These are phyloP conservation scores for Rhipidura dahli DNA, from an alignment of 2,113 vertebrate species.

Conservation along the genomic window DNA sequence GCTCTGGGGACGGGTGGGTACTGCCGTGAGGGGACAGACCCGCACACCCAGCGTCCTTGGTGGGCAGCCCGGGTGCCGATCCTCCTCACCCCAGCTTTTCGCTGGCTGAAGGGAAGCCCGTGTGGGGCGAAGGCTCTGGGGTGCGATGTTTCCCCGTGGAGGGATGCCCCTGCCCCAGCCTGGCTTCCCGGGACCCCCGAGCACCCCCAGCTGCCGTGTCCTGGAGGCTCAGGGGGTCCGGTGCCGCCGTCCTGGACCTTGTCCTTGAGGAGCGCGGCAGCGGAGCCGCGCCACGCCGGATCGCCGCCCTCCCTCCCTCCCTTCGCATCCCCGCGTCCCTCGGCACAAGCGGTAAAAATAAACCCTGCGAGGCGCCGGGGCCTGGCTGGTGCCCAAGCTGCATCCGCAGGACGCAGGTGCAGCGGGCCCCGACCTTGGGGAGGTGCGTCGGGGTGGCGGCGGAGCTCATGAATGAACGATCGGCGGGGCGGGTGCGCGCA, in stretches of 20 bases:
- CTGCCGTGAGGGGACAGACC: not conserved
- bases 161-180: not conserved
- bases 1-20: not conserved
- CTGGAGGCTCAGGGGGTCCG: not conserved
- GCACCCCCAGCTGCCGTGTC: fast-evolving
- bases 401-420: not conserved
- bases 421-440: conserved; percentile 32
- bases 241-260: not conserved
- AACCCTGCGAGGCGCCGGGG: not conserved
- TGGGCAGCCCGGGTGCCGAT: not conserved
- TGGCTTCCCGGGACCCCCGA: fast-evolving
- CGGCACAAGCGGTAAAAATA: not conserved
- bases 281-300: not conserved
- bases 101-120: not conserved
- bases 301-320: not conserved
- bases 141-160: fast-evolving
- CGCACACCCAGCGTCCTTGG: fast-evolving
- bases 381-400: not conserved
- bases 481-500: not conserved
- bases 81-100: not conserved
- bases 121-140: not conserved
- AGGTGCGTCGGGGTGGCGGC: not conserved
- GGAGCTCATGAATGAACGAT: conserved; percentile 56
- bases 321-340: not conserved
- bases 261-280: not conserved